Percentiles rank a stretch among this genome's conserved stretches.
These are phyloP conservation scores for Apoderus coryli DNA, from an alignment of 2,888 invertebrate genomes.

Conservation along the genomic window DNA sequence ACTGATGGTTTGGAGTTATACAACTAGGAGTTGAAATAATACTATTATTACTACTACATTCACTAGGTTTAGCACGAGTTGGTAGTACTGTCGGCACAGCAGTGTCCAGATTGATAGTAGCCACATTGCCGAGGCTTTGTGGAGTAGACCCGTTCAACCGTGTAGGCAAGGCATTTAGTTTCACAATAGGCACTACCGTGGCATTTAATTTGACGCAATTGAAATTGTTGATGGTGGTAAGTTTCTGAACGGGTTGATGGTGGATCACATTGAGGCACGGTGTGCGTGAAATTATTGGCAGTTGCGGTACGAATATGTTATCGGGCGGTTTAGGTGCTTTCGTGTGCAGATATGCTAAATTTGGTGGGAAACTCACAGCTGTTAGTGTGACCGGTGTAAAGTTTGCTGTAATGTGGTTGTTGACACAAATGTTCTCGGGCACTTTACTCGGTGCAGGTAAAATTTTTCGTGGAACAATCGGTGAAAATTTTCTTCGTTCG, in stretches of 20 bases:
- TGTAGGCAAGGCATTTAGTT: constrained; percentile 30
- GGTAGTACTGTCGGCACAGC: constrained; percentile 30
- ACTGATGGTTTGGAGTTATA: too few relatives aligned
- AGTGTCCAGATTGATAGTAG: constrained; percentile 28
- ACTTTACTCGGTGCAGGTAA: constrained; percentile 32
- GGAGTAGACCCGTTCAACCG: constrained; percentile 22
- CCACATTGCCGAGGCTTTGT: constrained; percentile 9
- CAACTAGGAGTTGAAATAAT: too few relatives aligned
- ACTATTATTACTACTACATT: constrained; percentile 16
- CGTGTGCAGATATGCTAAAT: constrained; percentile 31
- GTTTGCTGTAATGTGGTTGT: constrained; percentile 15
- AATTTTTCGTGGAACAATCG: constrained; percentile 31
- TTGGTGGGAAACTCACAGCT: constrained; percentile 28
- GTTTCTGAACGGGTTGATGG: constrained; percentile 30
- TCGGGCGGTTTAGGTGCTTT: constrained; percentile 31
- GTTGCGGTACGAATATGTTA: constrained; percentile 29
- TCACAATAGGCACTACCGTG: constrained; percentile 34
- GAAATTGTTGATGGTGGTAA: constrained; percentile 29
- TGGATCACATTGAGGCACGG: constrained; percentile 29
- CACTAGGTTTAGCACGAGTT: constrained; percentile 27
- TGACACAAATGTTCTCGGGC: constrained; percentile 24
- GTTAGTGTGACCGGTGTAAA: constrained; percentile 29
- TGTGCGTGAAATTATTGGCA: constrained; percentile 28
- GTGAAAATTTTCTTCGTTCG: constrained; percentile 27
- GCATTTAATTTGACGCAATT: constrained; percentile 33